A percentile compares a stretch with the other conserved stretches of the same genome.
phyloP scores from a whole-genome alignment of 2,888 invertebrate genomes.

The Ceriagrion tenellum region DNA sequence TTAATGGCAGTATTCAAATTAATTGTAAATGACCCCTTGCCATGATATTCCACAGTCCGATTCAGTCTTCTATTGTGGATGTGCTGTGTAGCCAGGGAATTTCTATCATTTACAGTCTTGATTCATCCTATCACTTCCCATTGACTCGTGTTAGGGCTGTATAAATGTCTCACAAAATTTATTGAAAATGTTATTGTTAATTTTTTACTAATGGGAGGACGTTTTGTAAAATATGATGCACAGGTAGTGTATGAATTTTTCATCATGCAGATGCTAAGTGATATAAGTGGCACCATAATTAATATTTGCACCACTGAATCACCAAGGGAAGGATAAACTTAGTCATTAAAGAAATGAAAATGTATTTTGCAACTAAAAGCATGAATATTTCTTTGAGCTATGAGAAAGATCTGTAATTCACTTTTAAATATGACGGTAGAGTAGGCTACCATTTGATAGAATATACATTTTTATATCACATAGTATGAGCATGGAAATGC shows the following conservation, averaged over 20 bases:
- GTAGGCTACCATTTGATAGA: not conserved
- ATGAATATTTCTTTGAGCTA: not conserved
- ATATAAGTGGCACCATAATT: constrained; percentile 8
- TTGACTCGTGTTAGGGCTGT: not conserved
- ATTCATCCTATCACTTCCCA: not conserved
- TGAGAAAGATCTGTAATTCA: constrained; percentile 6
- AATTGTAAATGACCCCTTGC: not conserved
- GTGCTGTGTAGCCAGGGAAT: not conserved
- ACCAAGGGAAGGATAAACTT: not conserved
- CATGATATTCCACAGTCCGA: not conserved
- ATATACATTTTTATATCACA: constrained; percentile 30
- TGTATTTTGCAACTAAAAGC: not conserved
- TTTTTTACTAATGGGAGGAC: not conserved
- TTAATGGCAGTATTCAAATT: not conserved
- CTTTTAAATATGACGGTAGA: constrained; percentile 11
- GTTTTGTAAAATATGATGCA: not conserved
- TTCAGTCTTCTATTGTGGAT: not conserved
- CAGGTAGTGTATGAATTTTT: constrained; percentile 1
- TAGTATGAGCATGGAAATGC: not conserved
- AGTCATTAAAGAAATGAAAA: not conserved
- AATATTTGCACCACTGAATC: not conserved
- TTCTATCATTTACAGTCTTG: not conserved
- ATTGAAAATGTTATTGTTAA: not conserved
- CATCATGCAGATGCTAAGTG: not conserved
- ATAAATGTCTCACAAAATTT: not conserved